Conservation (phyloP, 2,797 vertebrate genomes). For the Ctenopoma multispine region DNA sequence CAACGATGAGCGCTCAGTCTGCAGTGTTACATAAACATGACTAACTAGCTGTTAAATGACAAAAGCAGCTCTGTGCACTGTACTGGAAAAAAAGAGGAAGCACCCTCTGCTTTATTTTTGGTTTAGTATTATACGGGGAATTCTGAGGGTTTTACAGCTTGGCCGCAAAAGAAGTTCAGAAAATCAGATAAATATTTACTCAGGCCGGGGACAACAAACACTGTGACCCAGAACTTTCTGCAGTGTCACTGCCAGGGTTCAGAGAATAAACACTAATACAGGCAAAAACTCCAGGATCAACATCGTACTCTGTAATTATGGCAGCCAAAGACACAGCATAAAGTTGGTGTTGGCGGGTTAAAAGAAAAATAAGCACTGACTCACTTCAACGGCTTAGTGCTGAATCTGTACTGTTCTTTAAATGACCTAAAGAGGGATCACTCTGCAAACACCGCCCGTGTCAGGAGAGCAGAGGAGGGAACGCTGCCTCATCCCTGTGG, state of each 20-base stretch:
- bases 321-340: slow-evolving; percentile 4
- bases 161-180: slow-evolving; percentile 38
- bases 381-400: slow-evolving; percentile 27
- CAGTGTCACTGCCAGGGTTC: slow-evolving; percentile 49
- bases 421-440: slow-evolving; percentile 29
- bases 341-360: slow-evolving; percentile 33
- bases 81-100: slow-evolving; percentile 38
- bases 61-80: slow-evolving; percentile 4
- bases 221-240: slow-evolving; percentile 43
- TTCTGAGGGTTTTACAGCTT: slow-evolving; percentile 52
- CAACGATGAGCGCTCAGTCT: slow-evolving; percentile 3
- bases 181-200: slow-evolving; percentile 59
- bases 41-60: slow-evolving; percentile 9
- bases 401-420: slow-evolving; percentile 23
- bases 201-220: slow-evolving; percentile 44
- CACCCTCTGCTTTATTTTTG: slow-evolving; percentile 40
- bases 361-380: slow-evolving; percentile 52
- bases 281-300: slow-evolving; percentile 45
- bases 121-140: slow-evolving; percentile 49
- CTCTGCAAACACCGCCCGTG: slow-evolving; percentile 1
- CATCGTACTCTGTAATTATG: slow-evolving; percentile 59
- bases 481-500: slow-evolving; percentile 45
- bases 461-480: slow-evolving; percentile 26
- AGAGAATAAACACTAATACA: slow-evolving; percentile 46
- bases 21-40: slow-evolving; percentile 30